Evolutionary conservation across 1,140 invertebrate species (phyloP).

Genomic region (Diprion similis): DNA sequence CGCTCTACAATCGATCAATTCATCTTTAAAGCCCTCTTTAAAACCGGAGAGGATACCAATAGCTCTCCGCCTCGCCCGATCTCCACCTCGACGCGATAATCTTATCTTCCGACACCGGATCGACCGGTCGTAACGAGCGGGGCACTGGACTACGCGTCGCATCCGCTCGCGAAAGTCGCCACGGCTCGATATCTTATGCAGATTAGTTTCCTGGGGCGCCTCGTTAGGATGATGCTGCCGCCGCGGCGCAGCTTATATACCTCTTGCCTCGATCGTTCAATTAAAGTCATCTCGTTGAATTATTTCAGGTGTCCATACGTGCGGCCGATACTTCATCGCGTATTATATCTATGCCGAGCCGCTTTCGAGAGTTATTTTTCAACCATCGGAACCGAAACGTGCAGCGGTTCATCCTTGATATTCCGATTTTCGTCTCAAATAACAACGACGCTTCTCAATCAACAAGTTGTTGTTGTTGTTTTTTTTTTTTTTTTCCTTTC

Average conservation of each 20-base stretch:
- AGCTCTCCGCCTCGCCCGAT: neutral
- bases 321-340: too few relatives aligned
- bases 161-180: conserved; percentile 1
- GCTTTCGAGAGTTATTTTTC: too few relatives aligned
- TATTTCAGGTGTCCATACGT: neutral
- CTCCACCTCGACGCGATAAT: neutral
- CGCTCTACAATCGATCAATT: neutral
- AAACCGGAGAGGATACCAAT: neutral
- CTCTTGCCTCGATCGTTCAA: neutral
- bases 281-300: conserved; percentile 2
- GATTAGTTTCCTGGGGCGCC: neutral
- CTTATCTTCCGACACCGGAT: neutral
- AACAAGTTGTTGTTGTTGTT: too few relatives aligned
- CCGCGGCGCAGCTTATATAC: too few relatives aligned
- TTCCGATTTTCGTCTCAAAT: too few relatives aligned
- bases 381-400: too few relatives aligned
- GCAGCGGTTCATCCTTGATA: too few relatives aligned
- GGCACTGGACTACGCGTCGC: neutral
- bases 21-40: neutral
- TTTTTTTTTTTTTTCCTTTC: too few relatives aligned
- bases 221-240: neutral
- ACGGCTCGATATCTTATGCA: neutral
- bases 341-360: too few relatives aligned
- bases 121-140: neutral
- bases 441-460: too few relatives aligned